Base-by-base conservation (phyloP, 2,888 invertebrate species). In the Heliconius ethilla region DNA sequence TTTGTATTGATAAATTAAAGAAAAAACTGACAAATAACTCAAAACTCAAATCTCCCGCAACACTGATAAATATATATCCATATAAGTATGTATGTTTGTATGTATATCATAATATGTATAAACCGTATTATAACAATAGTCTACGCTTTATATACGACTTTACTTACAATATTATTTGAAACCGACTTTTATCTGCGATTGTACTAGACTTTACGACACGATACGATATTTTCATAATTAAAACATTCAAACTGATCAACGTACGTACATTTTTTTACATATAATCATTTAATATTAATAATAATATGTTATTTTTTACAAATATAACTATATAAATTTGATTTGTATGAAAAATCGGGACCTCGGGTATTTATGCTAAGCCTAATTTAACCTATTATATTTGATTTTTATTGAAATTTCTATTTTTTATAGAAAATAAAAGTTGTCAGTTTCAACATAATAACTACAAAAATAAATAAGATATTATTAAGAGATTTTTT, bases 201-300 rank as follows among this genome's bases (percentile, higher is more conserved):
- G 85, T 85, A 85, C 85, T 87, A 87, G 83, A 86, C 82, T 85
- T 85, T 84, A 79, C 66, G 59, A 59, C 73, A 67, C 51, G 51
- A 18, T 18, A 59, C n/a, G 59, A n/a, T 59, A 9, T 79, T 81
- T 79, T 79, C 75, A 75, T 75, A 79, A 80, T 83, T 80, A 83
- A 82, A 70, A 83, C 83, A 85, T 83, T 83, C 83, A 85, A 85
- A 75, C 75, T 82, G 83, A 82, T 83, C 83, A 74, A 63, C 74
- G 27, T 22, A 27, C 63, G 45, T 74, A 74, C 63, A 74, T 40
- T n/a, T 59, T 74, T 74, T 40, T 74, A 62, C 62, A 74, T 45
- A 62, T 40, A 62, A 3, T 18, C 65, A 65, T 22, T 45, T 65
- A 74, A 27, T 74, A 40, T 27, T 27, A 27, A 25, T 76, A 51